Evolutionary conservation across 2,113 vertebrate species (phyloP), one percentile per base, ranked within the genome.

Genomic region (Deroptyus accipitrinus): DNA sequence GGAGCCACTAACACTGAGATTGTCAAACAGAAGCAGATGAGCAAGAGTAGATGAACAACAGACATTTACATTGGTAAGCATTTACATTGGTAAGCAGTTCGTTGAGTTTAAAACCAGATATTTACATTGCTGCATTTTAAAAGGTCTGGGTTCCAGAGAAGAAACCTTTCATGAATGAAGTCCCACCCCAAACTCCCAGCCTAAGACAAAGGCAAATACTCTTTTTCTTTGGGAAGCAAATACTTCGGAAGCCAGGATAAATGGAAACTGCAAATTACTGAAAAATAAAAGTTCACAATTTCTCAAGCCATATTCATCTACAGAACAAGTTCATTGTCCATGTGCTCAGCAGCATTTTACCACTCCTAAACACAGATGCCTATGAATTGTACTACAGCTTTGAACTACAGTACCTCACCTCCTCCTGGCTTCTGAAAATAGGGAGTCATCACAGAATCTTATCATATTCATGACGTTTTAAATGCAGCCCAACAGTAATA

Each of bases 351-450:
- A 51, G 12, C 24, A 3, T 12, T 39, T 15, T 10, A 15, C 9
- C 1, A 0, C 68, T 48, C 46, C 54, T 35, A 7, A 46, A 28
- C 11, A 11, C 7, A 1, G 4, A 22, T 14, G 33, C 17, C 64
- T 15, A 6, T 13, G 22, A 33, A 33, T 2, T 6, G 7, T 10
- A 11, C 3, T 13, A 12, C 14, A 9, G 46, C 7, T 41, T 27
- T 10, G 64, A 23, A 10, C 35, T 8, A 9, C 0, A 6, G 57
- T 4, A 14, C 9, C 52, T 54, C 68, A 11, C 25, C 46, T 68
- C 23, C 67, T 44, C 5, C 8, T 1, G 33, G 23, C 42, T 67
- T n/a, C 64, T 51, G 51, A 10, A 16, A 67, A 33, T 18, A 57
- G 20, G 20, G 6, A 59, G 33, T 59, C 57, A n/a, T n/a, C 55